A percentile compares a stretch with the other conserved stretches of the same genome.
Evolutionary conservation across 2,113 vertebrate genomes (phyloP).

Genomic region (Aviceda subcristata): DNA sequence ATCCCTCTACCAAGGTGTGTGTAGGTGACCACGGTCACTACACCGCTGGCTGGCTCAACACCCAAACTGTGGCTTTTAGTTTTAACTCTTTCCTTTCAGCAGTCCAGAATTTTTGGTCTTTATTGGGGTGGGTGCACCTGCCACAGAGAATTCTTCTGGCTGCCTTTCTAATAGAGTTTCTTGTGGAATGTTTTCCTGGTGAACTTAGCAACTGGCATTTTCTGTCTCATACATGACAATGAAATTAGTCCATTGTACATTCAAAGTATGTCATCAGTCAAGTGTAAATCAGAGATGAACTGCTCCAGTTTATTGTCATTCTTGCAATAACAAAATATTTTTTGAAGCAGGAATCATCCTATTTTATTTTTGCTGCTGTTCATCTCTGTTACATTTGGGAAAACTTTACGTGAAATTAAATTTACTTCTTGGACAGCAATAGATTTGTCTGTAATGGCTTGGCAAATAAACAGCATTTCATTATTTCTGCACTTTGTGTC

Average conservation of each 20-base stretch:
- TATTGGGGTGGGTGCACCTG: too few species aligned
- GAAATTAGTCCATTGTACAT: not conserved
- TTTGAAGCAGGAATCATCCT: not conserved
- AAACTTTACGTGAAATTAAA: not conserved
- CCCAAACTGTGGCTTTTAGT: too few species aligned
- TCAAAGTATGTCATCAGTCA: not conserved
- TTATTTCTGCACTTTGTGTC: not conserved
- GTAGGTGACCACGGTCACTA: too few species aligned
- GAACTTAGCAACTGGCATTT: not conserved
- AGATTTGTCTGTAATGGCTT: not conserved
- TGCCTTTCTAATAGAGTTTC: not conserved
- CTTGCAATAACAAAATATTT: not conserved
- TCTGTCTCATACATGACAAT: not conserved
- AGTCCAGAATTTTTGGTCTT: too few species aligned
- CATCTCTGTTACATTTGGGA: not conserved
- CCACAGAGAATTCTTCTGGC: not conserved
- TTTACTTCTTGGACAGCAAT: not conserved
- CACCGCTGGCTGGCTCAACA: too few species aligned
- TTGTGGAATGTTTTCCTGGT: not conserved
- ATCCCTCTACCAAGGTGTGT: too few species aligned
- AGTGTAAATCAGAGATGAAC: not conserved
- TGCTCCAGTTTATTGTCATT: not conserved
- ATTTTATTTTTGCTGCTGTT: not conserved
- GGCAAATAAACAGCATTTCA: not conserved
- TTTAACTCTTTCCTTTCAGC: too few species aligned